phyloP scores from a whole-genome alignment of 1,140 invertebrate genomes.

The Zaprionus capensis region DNA sequence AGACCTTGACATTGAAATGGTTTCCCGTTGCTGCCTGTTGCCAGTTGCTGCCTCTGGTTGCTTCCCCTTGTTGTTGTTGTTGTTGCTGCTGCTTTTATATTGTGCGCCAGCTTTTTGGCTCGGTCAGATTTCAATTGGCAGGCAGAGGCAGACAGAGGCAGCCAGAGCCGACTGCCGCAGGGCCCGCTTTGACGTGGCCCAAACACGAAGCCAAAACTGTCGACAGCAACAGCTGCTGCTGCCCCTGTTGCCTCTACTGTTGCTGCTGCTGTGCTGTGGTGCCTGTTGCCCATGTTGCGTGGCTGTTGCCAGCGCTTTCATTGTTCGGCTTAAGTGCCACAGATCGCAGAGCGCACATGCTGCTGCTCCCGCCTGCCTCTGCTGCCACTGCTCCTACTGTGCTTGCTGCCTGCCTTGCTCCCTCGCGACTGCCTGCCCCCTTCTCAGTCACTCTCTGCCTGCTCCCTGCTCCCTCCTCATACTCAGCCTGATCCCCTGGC shows the following conservation, averaged over 20 bases:
- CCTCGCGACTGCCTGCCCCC: background rate
- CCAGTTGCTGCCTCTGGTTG: slow-evolving; percentile 11
- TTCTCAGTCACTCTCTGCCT: background rate
- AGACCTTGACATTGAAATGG: slow-evolving; percentile 52
- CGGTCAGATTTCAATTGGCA: slow-evolving; percentile 53
- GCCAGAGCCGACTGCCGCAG: slow-evolving; percentile 14
- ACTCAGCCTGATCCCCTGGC: background rate
- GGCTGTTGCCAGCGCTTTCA: slow-evolving; percentile 66
- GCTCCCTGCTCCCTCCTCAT: background rate
- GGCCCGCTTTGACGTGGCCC: slow-evolving; percentile 40
- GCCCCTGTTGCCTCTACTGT: background rate
- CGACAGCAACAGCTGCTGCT: slow-evolving; percentile 13
- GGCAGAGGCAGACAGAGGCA: background rate
- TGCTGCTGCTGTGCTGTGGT: slow-evolving; percentile 21
- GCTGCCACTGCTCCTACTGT: slow-evolving; percentile 2
- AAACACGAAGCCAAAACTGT: slow-evolving; percentile 19
- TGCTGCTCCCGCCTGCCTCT: background rate
- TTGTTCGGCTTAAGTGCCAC: slow-evolving; percentile 73
- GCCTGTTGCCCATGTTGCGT: slow-evolving; percentile 51
- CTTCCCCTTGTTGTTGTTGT: background rate
- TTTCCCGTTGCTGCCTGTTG: slow-evolving; percentile 5
- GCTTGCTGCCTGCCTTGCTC: background rate
- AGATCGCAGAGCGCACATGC: slow-evolving; percentile 37
- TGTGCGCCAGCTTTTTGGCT: slow-evolving; percentile 15
- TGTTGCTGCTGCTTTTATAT: slow-evolving; percentile 18